A percentile compares a stretch with the other conserved stretches of the same genome.
Conservation (phyloP, 1,140 invertebrate genomes). For the Propsilocerus akamusi region DNA sequence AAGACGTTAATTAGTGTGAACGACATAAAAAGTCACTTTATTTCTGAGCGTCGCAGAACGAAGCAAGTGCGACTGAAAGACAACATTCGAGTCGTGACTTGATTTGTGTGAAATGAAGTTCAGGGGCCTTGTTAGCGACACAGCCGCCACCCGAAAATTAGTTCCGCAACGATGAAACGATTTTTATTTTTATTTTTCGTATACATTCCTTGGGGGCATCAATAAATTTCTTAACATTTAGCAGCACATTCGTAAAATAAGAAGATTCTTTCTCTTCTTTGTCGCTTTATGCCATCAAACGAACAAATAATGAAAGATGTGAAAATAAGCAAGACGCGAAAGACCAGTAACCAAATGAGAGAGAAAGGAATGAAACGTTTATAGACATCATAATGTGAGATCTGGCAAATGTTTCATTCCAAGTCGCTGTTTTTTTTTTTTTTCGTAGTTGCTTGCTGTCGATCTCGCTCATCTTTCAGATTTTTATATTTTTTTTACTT, state of each 20-base stretch:
- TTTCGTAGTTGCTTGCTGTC: too few relatives aligned
- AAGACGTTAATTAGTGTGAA: constrained; percentile 1
- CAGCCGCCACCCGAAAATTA: too few relatives aligned
- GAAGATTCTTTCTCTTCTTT: neutral
- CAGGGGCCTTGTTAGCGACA: too few relatives aligned
- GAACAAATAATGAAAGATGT: neutral
- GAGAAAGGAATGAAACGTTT: neutral
- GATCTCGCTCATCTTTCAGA: neutral
- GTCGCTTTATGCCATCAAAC: neutral
- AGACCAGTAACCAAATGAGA: constrained; percentile 1
- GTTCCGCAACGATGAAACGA: too few relatives aligned
- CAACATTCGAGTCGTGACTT: too few relatives aligned
- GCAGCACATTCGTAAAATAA: neutral
- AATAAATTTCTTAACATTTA: neutral
- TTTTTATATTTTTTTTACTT: too few relatives aligned
- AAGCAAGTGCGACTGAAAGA: too few relatives aligned
- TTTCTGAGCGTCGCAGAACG: neutral
- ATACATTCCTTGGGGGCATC: neutral
- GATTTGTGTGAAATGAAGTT: too few relatives aligned
- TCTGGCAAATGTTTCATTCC: too few relatives aligned
- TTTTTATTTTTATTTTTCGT: too few relatives aligned
- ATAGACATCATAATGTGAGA: neutral
- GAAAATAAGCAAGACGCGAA: too few relatives aligned
- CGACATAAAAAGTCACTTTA: constrained; percentile 3
- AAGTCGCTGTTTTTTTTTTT: too few relatives aligned